Percentiles rank a stretch among this genome's conserved stretches.
phyloP scores from a whole-genome alignment of 2,797 vertebrate genomes.

The Coluber constrictor region DNA sequence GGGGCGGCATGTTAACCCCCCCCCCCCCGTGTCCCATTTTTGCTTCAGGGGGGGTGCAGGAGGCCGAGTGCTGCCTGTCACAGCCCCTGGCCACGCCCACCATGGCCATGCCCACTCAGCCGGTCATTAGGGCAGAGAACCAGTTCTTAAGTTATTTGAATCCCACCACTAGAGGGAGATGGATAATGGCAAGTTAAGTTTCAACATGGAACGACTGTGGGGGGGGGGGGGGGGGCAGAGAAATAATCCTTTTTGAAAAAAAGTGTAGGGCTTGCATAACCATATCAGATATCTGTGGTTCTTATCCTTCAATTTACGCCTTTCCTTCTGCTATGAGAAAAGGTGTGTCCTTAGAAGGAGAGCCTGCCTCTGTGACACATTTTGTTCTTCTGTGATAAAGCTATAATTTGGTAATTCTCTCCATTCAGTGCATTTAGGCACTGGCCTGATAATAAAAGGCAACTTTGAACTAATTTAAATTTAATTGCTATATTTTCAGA shows the following conservation, averaged over 20 bases:
- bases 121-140: too few relatives aligned
- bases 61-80: too few relatives aligned
- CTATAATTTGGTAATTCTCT: neutral
- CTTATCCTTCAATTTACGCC: neutral
- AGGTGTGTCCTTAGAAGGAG: neutral
- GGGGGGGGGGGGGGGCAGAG: neutral
- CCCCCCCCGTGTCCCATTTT: too few relatives aligned
- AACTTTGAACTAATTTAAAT: neutral
- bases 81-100: too few relatives aligned
- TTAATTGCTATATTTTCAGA: neutral
- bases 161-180: neutral
- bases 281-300: neutral
- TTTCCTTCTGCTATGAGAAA: neutral
- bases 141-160: too few relatives aligned
- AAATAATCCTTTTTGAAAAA: neutral
- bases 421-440: neutral
- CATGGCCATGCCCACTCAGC: too few relatives aligned
- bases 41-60: too few relatives aligned
- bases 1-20: too few relatives aligned
- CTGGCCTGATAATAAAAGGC: neutral
- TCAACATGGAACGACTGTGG: neutral
- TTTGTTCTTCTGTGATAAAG: neutral
- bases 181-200: neutral
- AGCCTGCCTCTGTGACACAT: neutral
- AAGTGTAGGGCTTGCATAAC: neutral